These are phyloP conservation scores for Dreissena polymorpha DNA, from an alignment of 1,140 invertebrate species.

Conservation along the genomic window DNA sequence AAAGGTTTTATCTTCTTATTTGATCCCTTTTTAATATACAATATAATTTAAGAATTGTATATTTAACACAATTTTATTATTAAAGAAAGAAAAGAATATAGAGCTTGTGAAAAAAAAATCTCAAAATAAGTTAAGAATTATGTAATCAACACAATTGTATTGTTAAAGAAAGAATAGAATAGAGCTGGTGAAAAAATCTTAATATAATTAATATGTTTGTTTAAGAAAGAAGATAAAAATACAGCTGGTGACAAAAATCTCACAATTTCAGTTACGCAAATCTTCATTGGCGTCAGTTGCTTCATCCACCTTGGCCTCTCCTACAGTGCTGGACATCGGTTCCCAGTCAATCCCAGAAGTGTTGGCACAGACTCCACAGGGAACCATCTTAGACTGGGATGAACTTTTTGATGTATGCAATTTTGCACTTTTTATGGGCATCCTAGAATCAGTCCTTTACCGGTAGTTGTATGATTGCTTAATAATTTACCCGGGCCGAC, in stretches of 20 bases:
- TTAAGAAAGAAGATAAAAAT: too few relatives aligned
- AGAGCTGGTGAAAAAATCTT: too few relatives aligned
- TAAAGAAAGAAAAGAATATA: too few relatives aligned
- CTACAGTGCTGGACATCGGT: constrained; percentile 12
- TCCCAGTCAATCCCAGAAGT: constrained; percentile 66
- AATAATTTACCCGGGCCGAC: too few relatives aligned
- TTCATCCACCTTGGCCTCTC: constrained; percentile 32
- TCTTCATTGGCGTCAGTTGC: constrained; percentile 66
- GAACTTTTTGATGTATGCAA: constrained; percentile 72
- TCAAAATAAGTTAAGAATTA: neutral
- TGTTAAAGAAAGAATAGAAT: too few relatives aligned
- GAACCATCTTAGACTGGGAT: constrained; percentile 73
- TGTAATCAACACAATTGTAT: too few relatives aligned
- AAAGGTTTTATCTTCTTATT: constrained; percentile 68
- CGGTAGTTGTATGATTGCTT: too few relatives aligned
- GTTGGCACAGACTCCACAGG: constrained; percentile 73
- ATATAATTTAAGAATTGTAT: neutral
- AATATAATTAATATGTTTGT: too few relatives aligned
- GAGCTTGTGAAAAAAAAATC: too few relatives aligned
- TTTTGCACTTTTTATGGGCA: constrained; percentile 2
- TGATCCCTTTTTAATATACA: neutral
- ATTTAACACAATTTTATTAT: too few relatives aligned
- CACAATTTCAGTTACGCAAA: constrained; percentile 36
- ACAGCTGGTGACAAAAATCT: too few relatives aligned
- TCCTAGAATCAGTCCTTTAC: too few relatives aligned